Evolutionary conservation across 2,888 invertebrate genomes (phyloP).

Genomic region (Netelia fuscicornis): DNA sequence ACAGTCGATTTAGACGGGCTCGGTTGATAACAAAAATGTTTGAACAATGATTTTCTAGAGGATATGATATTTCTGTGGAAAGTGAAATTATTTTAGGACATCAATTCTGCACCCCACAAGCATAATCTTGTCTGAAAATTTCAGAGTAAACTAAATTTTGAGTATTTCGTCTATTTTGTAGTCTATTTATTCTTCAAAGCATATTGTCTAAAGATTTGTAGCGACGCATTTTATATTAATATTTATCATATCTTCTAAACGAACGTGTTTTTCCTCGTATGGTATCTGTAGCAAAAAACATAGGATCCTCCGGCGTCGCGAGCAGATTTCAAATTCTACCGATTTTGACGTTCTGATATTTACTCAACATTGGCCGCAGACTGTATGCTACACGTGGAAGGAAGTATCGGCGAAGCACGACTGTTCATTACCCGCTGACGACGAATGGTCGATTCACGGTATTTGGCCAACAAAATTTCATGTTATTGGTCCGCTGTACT

Average conservation of each 20-base stretch:
- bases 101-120: no score
- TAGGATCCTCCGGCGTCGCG: constrained; percentile 8
- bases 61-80: no score
- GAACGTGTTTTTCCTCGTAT: neutral
- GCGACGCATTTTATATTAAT: neutral
- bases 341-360: constrained; percentile 92
- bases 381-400: constrained; percentile 90
- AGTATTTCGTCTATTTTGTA: no score
- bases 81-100: no score
- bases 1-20: no score
- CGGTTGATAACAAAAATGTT: no score
- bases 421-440: constrained; percentile 88
- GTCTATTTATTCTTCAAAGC: no score
- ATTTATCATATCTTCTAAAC: neutral
- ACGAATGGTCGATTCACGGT: constrained; percentile 92
- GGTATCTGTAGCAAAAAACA: constrained; percentile 17
- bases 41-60: no score
- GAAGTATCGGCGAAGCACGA: constrained; percentile 87
- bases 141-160: no score
- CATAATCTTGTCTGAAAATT: no score
- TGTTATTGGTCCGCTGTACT: constrained; percentile 89
- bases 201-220: no score
- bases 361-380: constrained; percentile 93
- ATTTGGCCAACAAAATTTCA: constrained; percentile 92
- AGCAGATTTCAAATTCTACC: constrained; percentile 68